Percentiles rank a stretch among this genome's conserved stretches.
phyloP scores from a whole-genome alignment of 1,140 invertebrate genomes.

The Drosophila parabipectinata region DNA sequence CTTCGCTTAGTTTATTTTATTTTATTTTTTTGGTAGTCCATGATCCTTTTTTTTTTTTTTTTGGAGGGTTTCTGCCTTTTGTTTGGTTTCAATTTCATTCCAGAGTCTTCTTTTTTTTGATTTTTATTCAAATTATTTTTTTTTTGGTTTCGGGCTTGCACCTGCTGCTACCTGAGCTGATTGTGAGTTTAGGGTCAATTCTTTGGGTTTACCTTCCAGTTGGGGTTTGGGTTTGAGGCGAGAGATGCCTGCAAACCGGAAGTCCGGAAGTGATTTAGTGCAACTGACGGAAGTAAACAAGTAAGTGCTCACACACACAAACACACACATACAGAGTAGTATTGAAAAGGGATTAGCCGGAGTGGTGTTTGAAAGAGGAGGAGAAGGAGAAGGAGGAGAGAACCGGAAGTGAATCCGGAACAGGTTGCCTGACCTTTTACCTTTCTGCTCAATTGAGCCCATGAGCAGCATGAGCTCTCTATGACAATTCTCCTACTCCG shows the following conservation, averaged over 20 bases:
- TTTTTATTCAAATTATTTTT: constrained; percentile 82
- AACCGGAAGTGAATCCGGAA: constrained; percentile 66
- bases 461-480: constrained; percentile 4
- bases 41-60: constrained; percentile 41
- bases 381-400: neutral
- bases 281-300: constrained; percentile 75
- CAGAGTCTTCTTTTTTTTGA: constrained; percentile 40
- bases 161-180: constrained; percentile 62
- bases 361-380: constrained; percentile 3
- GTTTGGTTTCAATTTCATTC: constrained; percentile 79
- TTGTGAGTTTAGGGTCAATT: constrained; percentile 41
- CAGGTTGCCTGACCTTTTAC: constrained; percentile 74
- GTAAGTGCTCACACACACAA: constrained; percentile 50
- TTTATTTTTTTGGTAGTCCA: neutral
- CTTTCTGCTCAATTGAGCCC: constrained; percentile 56
- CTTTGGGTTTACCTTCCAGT: constrained; percentile 5
- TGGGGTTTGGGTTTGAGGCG: neutral
- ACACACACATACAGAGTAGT: constrained; percentile 12
- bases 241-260: constrained; percentile 61
- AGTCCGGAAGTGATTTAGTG: constrained; percentile 82
- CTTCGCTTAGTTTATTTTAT: constrained; percentile 1
- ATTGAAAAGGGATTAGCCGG: constrained; percentile 64
- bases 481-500: constrained; percentile 43
- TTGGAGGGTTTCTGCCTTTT: constrained; percentile 61
- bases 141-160: constrained; percentile 55